Evolutionary conservation across 2,113 vertebrate species (phyloP).

Genomic region (Eulemur rufifrons): DNA sequence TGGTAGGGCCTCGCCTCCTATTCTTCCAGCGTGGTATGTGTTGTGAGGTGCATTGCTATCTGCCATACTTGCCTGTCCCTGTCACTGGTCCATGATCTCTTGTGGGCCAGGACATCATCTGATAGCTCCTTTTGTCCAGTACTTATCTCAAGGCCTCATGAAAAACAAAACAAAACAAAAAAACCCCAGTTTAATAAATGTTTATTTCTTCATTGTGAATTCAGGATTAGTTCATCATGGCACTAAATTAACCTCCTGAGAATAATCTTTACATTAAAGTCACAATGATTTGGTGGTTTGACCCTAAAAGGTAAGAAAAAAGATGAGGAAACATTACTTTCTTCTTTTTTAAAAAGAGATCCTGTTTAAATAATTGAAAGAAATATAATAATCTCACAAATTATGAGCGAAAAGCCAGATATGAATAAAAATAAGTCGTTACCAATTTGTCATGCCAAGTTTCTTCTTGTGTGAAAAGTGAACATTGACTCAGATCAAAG

Average conservation of each 20-base stretch:
- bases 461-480: neutral
- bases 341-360: neutral
- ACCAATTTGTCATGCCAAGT: neutral
- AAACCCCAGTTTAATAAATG: neutral
- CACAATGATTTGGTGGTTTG: neutral
- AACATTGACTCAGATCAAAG: slow-evolving; percentile 15
- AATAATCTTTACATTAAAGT: neutral
- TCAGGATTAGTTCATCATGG: neutral
- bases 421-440: neutral
- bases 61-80: neutral
- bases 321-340: neutral
- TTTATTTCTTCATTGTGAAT: neutral
- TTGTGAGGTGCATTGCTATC: neutral
- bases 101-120: neutral
- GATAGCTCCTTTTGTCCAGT: neutral
- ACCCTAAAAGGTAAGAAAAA: neutral
- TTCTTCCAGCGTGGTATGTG: rapidly evolving
- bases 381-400: neutral
- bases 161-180: neutral
- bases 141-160: neutral
- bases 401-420: neutral
- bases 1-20: neutral
- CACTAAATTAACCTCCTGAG: neutral
- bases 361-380: neutral
- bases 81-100: neutral